phyloP scores from a whole-genome alignment of 2,797 vertebrate species.

The Dromococcyx pavoninus region DNA sequence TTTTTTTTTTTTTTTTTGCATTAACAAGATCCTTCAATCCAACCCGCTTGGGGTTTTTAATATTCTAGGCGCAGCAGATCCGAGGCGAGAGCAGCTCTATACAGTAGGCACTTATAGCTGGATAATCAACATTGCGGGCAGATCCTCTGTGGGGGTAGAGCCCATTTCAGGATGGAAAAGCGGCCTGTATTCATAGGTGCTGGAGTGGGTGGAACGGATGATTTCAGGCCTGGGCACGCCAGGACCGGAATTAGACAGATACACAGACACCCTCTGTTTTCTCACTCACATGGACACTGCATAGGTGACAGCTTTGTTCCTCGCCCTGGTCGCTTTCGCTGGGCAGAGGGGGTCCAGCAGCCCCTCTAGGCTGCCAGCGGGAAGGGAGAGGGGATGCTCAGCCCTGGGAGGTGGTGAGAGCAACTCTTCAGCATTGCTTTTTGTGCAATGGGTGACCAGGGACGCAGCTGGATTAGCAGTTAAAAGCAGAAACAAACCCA shows the following conservation, averaged over 20 bases:
- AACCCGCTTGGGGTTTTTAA: conserved; percentile 59
- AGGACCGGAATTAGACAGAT: not conserved
- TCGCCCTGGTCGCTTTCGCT: not conserved
- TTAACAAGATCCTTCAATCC: conserved; percentile 56
- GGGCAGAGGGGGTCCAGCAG: not conserved
- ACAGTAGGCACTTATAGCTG: conserved; percentile 59
- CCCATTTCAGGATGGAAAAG: conserved; percentile 36
- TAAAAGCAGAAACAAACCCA: not conserved
- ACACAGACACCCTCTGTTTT: not conserved
- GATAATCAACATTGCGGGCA: conserved; percentile 81
- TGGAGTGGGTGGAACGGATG: no score
- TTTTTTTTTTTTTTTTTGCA: not conserved
- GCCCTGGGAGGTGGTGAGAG: not conserved
- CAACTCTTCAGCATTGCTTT: not conserved
- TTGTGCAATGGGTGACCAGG: not conserved
- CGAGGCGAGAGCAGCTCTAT: conserved; percentile 72
- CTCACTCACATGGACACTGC: not conserved
- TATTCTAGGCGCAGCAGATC: conserved; percentile 66
- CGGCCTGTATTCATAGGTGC: not conserved
- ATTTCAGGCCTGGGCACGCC: not conserved
- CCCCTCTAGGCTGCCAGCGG: not conserved
- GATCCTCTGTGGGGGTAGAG: conserved; percentile 74
- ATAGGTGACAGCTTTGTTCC: not conserved
- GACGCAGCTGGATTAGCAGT: not conserved
- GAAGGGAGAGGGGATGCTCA: not conserved